Conservation (phyloP, 53 echinoderm and acorn worm genomes). For the Stichopus horrens region DNA sequence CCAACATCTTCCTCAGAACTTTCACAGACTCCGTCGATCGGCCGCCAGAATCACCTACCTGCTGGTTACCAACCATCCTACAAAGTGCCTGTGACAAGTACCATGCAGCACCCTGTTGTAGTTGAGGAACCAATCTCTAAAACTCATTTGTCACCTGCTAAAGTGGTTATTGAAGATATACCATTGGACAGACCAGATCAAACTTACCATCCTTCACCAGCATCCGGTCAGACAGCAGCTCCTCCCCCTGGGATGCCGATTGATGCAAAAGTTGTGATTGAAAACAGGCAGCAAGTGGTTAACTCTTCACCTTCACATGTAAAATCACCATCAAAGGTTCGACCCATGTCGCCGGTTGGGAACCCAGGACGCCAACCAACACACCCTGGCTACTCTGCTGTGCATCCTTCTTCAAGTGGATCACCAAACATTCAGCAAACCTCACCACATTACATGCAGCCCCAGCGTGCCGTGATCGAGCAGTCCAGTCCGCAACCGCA, state of each 20-base stretch:
- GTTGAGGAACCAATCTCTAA: constrained; percentile 56
- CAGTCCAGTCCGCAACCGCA: constrained; percentile 6
- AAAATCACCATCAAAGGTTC: not conserved
- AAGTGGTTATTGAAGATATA: constrained; percentile 41
- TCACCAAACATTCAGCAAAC: constrained; percentile 13
- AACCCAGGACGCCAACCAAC: not conserved
- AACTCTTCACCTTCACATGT: not conserved
- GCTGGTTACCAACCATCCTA: not conserved
- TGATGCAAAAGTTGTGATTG: constrained; percentile 57
- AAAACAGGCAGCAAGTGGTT: constrained; percentile 26
- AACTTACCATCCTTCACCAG: not conserved
- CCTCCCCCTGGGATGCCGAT: constrained; percentile 39
- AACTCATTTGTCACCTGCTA: constrained; percentile 51
- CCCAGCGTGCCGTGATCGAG: constrained; percentile 24
- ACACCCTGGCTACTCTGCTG: not conserved
- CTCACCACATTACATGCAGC: constrained; percentile 32
- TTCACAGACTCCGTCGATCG: not conserved
- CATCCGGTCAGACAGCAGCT: not conserved
- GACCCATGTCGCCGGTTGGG: not conserved
- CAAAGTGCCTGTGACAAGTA: not conserved
- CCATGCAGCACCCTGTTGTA: not conserved
- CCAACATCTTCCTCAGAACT: not conserved
- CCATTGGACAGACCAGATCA: not conserved
- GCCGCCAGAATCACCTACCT: not conserved
- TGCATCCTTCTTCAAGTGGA: not conserved